Percentiles rank a stretch among this genome's conserved stretches.
phyloP scores from a whole-genome alignment of 2,888 invertebrate species.

The Stegana nigrithorax region DNA sequence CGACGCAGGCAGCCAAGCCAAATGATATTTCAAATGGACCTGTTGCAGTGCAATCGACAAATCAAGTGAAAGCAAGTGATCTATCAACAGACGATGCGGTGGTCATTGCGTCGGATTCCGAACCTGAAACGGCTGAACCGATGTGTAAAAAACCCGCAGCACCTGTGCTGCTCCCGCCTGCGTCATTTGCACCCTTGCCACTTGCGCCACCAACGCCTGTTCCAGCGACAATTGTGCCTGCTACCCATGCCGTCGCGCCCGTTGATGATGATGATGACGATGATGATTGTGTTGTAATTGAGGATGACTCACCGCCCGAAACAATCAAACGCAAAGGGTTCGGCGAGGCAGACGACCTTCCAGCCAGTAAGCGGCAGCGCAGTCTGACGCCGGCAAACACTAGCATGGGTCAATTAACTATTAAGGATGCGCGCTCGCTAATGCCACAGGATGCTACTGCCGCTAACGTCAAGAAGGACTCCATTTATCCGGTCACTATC shows the following conservation, averaged over 20 bases:
- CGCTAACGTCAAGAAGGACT: conserved; percentile 27
- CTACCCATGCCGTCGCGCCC: too few species aligned
- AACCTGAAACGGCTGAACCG: conserved; percentile 39
- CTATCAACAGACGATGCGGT: conserved; percentile 63
- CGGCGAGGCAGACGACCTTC: conserved; percentile 70
- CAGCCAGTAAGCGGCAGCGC: conserved; percentile 61
- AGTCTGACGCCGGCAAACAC: conserved; percentile 42
- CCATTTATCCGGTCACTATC: conserved; percentile 71
- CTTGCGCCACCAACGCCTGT: conserved; percentile 16
- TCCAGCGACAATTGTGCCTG: conserved; percentile 18
- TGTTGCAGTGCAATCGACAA: conserved; percentile 3
- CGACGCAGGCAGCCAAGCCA: not conserved
- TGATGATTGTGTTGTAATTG: conserved; percentile 71
- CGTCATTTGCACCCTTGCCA: conserved; percentile 24
- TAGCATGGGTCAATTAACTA: conserved; percentile 57
- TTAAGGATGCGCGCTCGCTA: conserved; percentile 67
- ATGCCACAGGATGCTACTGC: conserved; percentile 51
- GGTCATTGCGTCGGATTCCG: conserved; percentile 65
- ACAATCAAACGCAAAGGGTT: conserved; percentile 65
- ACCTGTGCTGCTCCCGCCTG: conserved; percentile 15
- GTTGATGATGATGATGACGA: conserved; percentile 65
- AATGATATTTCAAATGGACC: conserved; percentile 10
- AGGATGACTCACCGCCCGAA: conserved; percentile 69
- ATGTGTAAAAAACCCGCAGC: conserved; percentile 30
- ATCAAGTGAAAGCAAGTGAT: conserved; percentile 1